Conservation (phyloP, 2,888 invertebrate species). For the Diabrotica balteata region DNA sequence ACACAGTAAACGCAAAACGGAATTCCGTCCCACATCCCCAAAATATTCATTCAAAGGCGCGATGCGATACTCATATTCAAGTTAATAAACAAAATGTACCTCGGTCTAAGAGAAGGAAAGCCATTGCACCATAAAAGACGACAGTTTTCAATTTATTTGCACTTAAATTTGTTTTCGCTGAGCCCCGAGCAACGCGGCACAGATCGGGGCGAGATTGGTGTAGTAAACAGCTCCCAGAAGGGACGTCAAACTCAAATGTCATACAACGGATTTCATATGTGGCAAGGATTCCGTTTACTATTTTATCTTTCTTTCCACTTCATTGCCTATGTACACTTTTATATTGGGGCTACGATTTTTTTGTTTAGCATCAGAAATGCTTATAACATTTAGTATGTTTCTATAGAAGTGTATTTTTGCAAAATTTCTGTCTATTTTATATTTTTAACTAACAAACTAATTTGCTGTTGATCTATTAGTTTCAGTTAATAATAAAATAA, state of each 20-base stretch:
- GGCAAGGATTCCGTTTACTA: constrained; percentile 37
- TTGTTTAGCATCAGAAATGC: too few species aligned
- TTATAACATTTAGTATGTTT: too few species aligned
- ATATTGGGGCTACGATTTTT: too few species aligned
- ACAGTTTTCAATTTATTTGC: constrained; percentile 57
- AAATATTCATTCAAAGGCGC: constrained; percentile 14
- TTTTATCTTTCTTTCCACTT: constrained; percentile 30
- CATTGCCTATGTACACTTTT: constrained; percentile 6
- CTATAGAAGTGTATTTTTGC: too few species aligned
- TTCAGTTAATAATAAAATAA: too few species aligned
- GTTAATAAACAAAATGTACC: constrained; percentile 25
- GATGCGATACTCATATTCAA: constrained; percentile 25
- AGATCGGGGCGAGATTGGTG: constrained; percentile 56
- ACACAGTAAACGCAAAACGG: constrained; percentile 13
- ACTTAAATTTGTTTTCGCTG: constrained; percentile 54
- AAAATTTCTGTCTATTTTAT: too few species aligned
- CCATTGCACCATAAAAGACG: constrained; percentile 49
- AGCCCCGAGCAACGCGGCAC: constrained; percentile 40
- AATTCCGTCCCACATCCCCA: constrained; percentile 8
- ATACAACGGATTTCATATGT: constrained; percentile 53
- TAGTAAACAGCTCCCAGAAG: constrained; percentile 57
- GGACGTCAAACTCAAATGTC: constrained; percentile 59
- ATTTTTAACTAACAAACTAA: too few species aligned
- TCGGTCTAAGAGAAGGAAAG: constrained; percentile 21
- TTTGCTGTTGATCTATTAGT: too few species aligned